Conservation (phyloP, 2,888 invertebrate genomes). For the Xestia xanthographa region DNA sequence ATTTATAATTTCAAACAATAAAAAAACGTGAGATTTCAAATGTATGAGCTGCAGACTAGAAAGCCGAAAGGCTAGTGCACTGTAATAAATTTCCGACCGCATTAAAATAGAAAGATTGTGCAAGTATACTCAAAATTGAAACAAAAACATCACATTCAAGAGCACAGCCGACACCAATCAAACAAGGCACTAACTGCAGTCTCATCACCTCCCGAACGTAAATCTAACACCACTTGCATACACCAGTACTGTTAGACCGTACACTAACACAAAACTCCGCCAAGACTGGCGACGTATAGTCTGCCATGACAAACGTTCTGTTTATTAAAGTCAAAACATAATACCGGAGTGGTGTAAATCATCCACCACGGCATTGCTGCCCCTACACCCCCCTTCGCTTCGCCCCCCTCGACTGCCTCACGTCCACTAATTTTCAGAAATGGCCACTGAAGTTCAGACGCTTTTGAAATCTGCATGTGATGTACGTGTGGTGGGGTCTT, state of each 20-base stretch:
- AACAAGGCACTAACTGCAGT: background rate
- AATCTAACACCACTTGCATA: constrained; percentile 34
- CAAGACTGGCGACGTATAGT: constrained; percentile 78
- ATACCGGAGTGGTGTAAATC: constrained; percentile 92
- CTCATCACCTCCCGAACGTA: constrained; percentile 19
- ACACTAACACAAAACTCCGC: constrained; percentile 69
- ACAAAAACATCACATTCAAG: background rate
- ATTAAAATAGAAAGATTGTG: background rate
- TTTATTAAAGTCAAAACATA: constrained; percentile 92
- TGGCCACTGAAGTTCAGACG: constrained; percentile 85
- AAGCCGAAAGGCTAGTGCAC: background rate
- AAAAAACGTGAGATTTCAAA: background rate
- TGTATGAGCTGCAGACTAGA: background rate
- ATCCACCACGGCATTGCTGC: constrained; percentile 84
- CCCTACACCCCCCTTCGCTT: constrained; percentile 65
- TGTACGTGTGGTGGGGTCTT: constrained; percentile 46
- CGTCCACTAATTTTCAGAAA: constrained; percentile 89
- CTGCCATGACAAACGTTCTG: constrained; percentile 88
- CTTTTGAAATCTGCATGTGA: constrained; percentile 76
- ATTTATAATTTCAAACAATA: background rate
- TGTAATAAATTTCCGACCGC: background rate
- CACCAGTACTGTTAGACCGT: constrained; percentile 25
- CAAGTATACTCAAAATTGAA: background rate
- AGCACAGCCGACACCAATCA: background rate
- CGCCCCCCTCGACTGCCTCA: constrained; percentile 69